phyloP scores from a whole-genome alignment of 2,888 invertebrate species.

The Catotricha subobsoleta region DNA sequence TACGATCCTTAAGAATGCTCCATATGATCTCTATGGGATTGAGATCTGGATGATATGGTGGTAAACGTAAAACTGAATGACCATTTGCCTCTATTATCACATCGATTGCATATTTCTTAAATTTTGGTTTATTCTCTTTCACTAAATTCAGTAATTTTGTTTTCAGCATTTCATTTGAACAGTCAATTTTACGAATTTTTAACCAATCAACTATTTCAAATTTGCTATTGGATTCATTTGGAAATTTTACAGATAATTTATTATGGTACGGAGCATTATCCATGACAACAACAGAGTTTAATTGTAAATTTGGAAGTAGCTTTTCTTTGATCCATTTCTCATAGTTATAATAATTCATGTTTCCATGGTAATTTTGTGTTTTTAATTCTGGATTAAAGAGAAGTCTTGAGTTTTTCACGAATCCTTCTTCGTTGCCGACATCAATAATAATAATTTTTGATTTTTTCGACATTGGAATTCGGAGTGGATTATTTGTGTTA shows the following conservation, averaged over 20 bases:
- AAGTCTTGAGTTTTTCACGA: neutral
- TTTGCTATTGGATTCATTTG: neutral
- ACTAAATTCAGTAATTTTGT: neutral
- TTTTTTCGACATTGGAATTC: neutral
- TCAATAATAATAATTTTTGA: neutral
- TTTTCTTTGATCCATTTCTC: neutral
- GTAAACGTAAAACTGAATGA: neutral
- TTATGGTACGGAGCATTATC: constrained; percentile 1
- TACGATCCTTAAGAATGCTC: neutral
- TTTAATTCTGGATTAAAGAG: neutral
- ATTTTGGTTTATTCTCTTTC: neutral
- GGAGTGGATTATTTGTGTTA: neutral
- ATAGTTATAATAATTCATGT: neutral
- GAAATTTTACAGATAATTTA: neutral
- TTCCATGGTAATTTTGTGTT: neutral
- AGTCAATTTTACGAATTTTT: neutral
- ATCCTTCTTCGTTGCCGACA: neutral
- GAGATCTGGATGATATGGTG: neutral
- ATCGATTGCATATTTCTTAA: neutral
- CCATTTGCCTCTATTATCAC: neutral
- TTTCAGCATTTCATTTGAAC: neutral
- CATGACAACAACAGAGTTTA: neutral
- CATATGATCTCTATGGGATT: neutral
- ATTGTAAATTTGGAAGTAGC: neutral
- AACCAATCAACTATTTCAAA: neutral